These are phyloP conservation scores for Nomada ferruginata DNA, from an alignment of 2,888 invertebrate genomes.

Conservation along the genomic window DNA sequence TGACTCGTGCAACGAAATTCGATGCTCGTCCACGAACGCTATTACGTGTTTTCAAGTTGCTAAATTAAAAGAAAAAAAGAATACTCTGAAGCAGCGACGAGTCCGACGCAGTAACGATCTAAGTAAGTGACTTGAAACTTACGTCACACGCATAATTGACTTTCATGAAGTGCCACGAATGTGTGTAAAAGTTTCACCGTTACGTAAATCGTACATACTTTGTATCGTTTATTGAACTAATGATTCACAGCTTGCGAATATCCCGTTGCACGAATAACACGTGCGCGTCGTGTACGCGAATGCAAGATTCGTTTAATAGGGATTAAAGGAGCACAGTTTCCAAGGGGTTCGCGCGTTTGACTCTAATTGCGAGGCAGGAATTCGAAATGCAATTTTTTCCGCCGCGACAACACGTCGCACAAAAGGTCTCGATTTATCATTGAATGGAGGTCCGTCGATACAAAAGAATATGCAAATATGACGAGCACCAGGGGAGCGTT, in stretches of 20 bases:
- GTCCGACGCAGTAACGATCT: conserved; percentile 2
- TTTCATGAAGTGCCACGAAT: conserved; percentile 1
- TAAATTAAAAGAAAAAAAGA: not conserved
- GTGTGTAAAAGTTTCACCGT: conserved; percentile 12
- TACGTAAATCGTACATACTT: conserved; percentile 17
- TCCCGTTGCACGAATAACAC: not conserved
- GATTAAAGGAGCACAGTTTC: not conserved
- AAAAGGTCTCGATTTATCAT: not conserved
- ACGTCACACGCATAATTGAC: conserved; percentile 6
- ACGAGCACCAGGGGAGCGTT: not conserved
- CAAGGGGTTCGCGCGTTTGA: not conserved
- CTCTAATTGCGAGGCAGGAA: not conserved
- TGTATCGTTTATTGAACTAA: conserved; percentile 6
- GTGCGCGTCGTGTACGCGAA: not conserved
- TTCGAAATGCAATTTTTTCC: not conserved
- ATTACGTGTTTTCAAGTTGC: not conserved
- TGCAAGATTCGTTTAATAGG: too few relatives aligned
- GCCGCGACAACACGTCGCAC: not conserved
- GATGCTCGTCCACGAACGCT: not conserved
- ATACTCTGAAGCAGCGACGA: too few relatives aligned
- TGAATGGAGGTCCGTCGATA: not conserved
- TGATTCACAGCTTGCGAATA: not conserved
- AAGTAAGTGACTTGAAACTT: conserved; percentile 1
- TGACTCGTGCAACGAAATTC: not conserved
- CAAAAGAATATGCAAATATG: conserved; percentile 11